Evolutionary conservation across 92 coral and sea anemone species (phyloP), one percentile per base, ranked within the genome.

Genomic region (Bergia puertoricense): DNA sequence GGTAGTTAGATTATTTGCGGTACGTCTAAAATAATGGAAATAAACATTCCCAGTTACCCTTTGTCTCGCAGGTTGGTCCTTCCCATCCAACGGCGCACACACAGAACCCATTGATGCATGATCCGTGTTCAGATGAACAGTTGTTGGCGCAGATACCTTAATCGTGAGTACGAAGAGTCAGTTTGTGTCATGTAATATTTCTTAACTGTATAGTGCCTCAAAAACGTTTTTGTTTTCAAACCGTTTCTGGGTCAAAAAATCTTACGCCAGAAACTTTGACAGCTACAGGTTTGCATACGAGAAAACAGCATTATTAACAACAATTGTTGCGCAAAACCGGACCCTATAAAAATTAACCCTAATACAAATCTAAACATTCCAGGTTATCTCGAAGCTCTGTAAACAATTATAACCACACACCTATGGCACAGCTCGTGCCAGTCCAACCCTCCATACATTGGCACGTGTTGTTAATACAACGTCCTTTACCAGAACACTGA

Each of bases 401-500:
- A 54, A 54, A 13, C 16, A 54, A 3, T 54, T 48, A 54, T 13
- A 54, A 10, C 18, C 6, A 6, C 59, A 15, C 4, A 89, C 95
- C 95, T 85, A 80, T 87, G 14, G 91, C 89, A 77, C 95, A 93
- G 81, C 86, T 92, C 2, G 48, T 67, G 6, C 93, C 95, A 18
- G 91, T 72, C 95, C 95, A 93, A 22, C 95, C 95, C 1, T 89
- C 89, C 56, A 93, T 92, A 79, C 95, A 93, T 45, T 43, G 77
- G 68, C 95, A 93, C 6, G 95, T 88, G 67, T 85, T 82, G 44
- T 93, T 93, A 13, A 81, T 57, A 71, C 95, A 93, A 48, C 93
- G 89, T 10, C 95, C 95, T 89, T 91, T 93, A 5, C 95, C 95
- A 44, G 93, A 88, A 38, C 95, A 93, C 59, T 89, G 90, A 80